phyloP scores from a whole-genome alignment of 2,113 vertebrate species.

The Anoplopoma fimbria region DNA sequence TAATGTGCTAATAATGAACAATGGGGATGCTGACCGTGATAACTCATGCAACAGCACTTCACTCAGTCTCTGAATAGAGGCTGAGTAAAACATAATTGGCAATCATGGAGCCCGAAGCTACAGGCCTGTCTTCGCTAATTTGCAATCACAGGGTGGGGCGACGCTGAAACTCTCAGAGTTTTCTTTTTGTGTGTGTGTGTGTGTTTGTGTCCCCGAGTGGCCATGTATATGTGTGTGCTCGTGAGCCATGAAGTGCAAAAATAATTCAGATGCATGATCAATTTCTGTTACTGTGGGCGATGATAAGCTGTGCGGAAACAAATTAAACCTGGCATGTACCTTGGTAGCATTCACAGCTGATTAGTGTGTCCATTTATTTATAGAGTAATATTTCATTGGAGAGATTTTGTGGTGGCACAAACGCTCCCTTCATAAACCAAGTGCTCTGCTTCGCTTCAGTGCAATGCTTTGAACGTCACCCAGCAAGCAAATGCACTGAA shows the following conservation, averaged over 20 bases:
- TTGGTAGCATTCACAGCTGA: constrained; percentile 41
- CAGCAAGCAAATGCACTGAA: background rate
- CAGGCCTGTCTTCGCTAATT: constrained; percentile 58
- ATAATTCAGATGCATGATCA: constrained; percentile 55
- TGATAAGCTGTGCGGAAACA: constrained; percentile 7
- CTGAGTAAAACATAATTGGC: constrained; percentile 74
- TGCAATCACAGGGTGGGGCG: constrained; percentile 68
- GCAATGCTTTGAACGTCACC: background rate
- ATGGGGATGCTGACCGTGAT: constrained; percentile 54
- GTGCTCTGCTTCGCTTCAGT: background rate
- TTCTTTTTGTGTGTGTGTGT: constrained; percentile 22
- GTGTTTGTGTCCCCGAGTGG: background rate
- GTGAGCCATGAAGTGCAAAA: constrained; percentile 49
- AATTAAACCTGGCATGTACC: constrained; percentile 56
- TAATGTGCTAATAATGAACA: constrained; percentile 69
- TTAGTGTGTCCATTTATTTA: constrained; percentile 51
- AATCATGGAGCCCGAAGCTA: constrained; percentile 64
- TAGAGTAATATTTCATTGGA: constrained; percentile 15
- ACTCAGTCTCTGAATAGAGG: constrained; percentile 48
- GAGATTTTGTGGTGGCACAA: background rate
- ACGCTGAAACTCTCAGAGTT: constrained; percentile 8
- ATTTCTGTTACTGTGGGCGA: constrained; percentile 43
- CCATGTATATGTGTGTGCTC: constrained; percentile 13
- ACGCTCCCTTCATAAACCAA: background rate
- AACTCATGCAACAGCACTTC: constrained; percentile 49